A percentile compares a stretch with the other conserved stretches of the same genome.
Evolutionary conservation across 2,797 vertebrate genomes (phyloP).

Genomic region (Arrhamphus sclerolepis): DNA sequence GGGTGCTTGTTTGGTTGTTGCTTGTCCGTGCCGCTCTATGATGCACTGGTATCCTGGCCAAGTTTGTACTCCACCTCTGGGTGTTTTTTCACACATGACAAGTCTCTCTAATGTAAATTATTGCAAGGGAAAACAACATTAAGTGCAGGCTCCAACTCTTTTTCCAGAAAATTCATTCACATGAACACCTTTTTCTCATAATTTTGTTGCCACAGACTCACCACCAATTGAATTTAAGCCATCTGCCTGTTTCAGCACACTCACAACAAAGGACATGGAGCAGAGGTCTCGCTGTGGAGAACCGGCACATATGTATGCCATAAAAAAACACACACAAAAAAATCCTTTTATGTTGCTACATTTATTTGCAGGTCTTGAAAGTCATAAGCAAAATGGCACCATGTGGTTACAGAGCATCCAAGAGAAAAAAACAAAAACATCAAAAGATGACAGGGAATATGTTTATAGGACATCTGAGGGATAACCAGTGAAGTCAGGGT

Average conservation of each 20-base stretch:
- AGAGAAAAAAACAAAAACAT: slow-evolving; percentile 42
- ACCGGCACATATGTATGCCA: slow-evolving; percentile 32
- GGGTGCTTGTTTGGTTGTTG: no score
- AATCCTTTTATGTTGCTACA: slow-evolving; percentile 45
- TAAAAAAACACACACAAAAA: slow-evolving; percentile 5
- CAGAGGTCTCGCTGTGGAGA: slow-evolving; percentile 21
- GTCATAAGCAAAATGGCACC: slow-evolving; percentile 65
- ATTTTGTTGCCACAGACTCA: no score
- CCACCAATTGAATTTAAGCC: not conserved
- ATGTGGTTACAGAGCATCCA: slow-evolving; percentile 39
- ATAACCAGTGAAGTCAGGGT: slow-evolving; percentile 33
- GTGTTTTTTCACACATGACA: not conserved
- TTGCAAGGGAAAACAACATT: not conserved
- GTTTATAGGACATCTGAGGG: slow-evolving; percentile 50
- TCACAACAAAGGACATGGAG: slow-evolving; percentile 31
- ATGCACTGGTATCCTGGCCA: no score
- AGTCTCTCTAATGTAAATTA: not conserved
- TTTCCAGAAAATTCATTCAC: no score
- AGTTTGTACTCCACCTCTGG: no score
- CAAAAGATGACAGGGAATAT: slow-evolving; percentile 43
- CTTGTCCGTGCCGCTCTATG: no score
- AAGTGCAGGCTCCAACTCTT: no score
- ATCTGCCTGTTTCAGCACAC: slow-evolving; percentile 14
- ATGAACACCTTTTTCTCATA: no score
- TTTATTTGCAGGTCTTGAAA: slow-evolving; percentile 46